Evolutionary conservation across 2,113 vertebrate species (phyloP), one percentile per base, ranked within the genome.

Genomic region (Opisthocomus hoazin): DNA sequence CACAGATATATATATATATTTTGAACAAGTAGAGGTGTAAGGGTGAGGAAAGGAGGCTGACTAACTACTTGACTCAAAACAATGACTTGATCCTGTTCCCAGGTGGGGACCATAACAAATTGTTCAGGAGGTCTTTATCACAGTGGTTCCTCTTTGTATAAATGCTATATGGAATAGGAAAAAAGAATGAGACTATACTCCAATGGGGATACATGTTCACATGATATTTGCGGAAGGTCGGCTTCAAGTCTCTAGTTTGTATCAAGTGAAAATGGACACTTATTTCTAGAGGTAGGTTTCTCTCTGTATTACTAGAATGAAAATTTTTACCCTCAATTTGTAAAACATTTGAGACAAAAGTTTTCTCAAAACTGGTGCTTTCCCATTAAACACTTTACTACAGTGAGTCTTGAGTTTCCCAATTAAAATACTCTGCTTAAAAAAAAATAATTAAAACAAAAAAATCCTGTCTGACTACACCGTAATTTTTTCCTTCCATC

Each of bases 151-250:
- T 60, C 12, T 66, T 58, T 21, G 41, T 27, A 46, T 14, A 64
- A 46, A 80, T 18, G 23, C 6, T 63, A 1, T 26, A 89, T 43
- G 32, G 68, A 74, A 86, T 4, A 81, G n/a, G 7, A 39, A n/a
- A 45, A 58, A 95, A 75, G 27, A 32, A 23, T 23, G 27, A 46
- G 30, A 41, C 46, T 77, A 7, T 13, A 34, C 4, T 13, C 32
- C 15, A 41, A 1, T 4, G 29, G 17, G 32, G 36, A 41, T 12
- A n/a, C 1, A 9, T 6, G 10, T 5, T 80, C 5, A 20, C 32
- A 9, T 11, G 23, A 19, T 80, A 30, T 29, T 78, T 82, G 60
- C 10, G 34, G 21, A 66, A 75, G 19, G 23, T 34, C 9, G 2
- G 57, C 23, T 61, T 91, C 34, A 73, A 45, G 39, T 60, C 23